Percentiles rank a stretch among this genome's conserved stretches.
phyloP scores from a whole-genome alignment of 2,888 invertebrate genomes.

The Anoplius nigerrimus region DNA sequence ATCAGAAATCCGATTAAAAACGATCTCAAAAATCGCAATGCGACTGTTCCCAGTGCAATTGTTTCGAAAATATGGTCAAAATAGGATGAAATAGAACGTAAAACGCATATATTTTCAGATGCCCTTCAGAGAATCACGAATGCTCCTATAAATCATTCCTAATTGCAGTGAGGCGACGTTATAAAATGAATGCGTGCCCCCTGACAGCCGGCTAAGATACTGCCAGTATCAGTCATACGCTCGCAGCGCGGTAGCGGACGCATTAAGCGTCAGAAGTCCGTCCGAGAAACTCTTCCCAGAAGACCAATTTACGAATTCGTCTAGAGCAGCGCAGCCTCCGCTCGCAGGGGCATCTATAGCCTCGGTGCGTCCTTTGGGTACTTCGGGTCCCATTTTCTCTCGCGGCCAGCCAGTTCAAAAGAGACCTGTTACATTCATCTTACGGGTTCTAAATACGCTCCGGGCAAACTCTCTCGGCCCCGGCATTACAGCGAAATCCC shows the following conservation, averaged over 20 bases:
- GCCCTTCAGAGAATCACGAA: too few relatives aligned
- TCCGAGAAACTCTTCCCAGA: conserved; percentile 31
- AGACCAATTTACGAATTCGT: conserved; percentile 54
- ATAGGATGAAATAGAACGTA: too few relatives aligned
- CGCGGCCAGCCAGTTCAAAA: conserved; percentile 50
- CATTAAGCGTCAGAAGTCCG: conserved; percentile 33
- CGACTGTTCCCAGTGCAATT: too few relatives aligned
- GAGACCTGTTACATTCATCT: conserved; percentile 69
- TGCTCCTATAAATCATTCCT: too few relatives aligned
- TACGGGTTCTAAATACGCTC: conserved; percentile 62
- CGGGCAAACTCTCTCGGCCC: conserved; percentile 56
- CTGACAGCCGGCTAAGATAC: too few relatives aligned
- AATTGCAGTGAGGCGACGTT: too few relatives aligned
- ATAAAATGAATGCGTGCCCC: too few relatives aligned
- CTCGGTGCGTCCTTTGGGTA: conserved; percentile 39
- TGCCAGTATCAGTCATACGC: neutral
- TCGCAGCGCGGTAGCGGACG: conserved; percentile 6
- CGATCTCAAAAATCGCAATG: too few relatives aligned
- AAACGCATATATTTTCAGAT: too few relatives aligned
- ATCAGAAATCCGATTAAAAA: too few relatives aligned
- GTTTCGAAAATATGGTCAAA: too few relatives aligned
- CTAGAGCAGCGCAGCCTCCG: too few relatives aligned
- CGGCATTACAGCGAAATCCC: conserved; percentile 68
- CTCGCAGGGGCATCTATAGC: neutral
- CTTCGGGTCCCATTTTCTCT: conserved; percentile 47